phyloP scores from a whole-genome alignment of 2,113 vertebrate species.

The Illadopsis cleaveri region DNA sequence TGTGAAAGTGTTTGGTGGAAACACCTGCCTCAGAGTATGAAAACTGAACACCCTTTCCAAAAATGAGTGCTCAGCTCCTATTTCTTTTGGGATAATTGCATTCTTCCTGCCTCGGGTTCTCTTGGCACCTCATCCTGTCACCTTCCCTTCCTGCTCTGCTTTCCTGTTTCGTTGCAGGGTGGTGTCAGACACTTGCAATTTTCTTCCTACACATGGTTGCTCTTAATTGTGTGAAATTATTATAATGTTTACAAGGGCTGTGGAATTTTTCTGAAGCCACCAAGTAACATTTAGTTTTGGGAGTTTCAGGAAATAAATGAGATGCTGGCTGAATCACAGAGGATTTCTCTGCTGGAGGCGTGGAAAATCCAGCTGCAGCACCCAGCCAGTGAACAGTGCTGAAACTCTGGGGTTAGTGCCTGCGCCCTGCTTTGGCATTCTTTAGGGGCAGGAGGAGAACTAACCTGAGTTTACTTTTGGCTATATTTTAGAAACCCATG shows the following conservation, averaged over 20 bases:
- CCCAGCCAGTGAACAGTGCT: fast-evolving
- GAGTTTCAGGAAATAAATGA: not conserved
- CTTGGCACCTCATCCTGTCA: not conserved
- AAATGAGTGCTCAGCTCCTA: not conserved
- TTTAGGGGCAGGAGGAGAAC: not conserved
- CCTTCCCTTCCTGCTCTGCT: not conserved
- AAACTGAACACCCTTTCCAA: not conserved
- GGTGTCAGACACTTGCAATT: not conserved
- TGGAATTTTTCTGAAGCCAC: not conserved
- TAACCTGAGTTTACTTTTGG: not conserved
- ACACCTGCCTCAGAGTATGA: not conserved
- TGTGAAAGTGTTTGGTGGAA: not conserved
- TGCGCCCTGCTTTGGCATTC: fast-evolving
- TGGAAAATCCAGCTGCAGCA: not conserved
- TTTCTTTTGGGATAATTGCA: conserved; percentile 17
- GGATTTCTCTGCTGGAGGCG: not conserved
- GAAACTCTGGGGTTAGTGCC: not conserved
- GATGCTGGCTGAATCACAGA: not conserved
- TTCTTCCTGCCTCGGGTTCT: not conserved
- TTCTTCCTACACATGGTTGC: fast-evolving
- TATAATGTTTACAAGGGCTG: not conserved
- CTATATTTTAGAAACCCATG: not conserved
- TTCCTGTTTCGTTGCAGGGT: not conserved
- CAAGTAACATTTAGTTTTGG: not conserved
- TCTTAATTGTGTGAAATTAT: not conserved